Conservation (phyloP, 2,113 vertebrate species). For the Sorex fumeus region DNA sequence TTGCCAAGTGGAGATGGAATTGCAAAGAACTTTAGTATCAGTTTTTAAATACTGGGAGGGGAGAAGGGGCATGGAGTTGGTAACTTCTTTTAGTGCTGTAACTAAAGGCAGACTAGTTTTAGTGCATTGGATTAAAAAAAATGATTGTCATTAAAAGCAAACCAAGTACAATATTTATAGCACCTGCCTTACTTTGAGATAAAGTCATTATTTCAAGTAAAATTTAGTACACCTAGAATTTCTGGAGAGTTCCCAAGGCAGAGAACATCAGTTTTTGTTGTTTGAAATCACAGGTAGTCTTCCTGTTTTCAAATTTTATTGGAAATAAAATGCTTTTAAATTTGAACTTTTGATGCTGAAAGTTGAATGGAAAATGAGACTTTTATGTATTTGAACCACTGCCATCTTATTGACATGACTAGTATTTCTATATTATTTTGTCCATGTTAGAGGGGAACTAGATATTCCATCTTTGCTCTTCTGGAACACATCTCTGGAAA, state of each 20-base stretch:
- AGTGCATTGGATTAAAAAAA: constrained; percentile 2
- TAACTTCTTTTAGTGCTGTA: background rate
- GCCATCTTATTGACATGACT: background rate
- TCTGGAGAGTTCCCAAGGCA: constrained; percentile 53
- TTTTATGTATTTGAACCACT: background rate
- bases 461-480: background rate
- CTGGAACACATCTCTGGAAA: background rate
- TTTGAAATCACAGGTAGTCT: constrained; percentile 51
- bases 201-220: constrained; percentile 63
- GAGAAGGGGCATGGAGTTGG: background rate
- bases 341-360: constrained; percentile 68
- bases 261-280: constrained; percentile 56
- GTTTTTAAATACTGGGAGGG: background rate
- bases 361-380: constrained; percentile 70
- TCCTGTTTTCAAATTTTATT: constrained; percentile 65
- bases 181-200: constrained; percentile 64
- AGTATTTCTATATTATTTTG: background rate
- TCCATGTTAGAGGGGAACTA: background rate
- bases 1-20: background rate
- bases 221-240: constrained; percentile 52
- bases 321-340: constrained; percentile 20
- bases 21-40: background rate
- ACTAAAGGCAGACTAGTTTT: background rate
- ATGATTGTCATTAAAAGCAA: constrained; percentile 3
- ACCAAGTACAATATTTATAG: constrained; percentile 22